Evolutionary conservation across 2,113 vertebrate species (phyloP).

Genomic region (Spea multiplicata): DNA sequence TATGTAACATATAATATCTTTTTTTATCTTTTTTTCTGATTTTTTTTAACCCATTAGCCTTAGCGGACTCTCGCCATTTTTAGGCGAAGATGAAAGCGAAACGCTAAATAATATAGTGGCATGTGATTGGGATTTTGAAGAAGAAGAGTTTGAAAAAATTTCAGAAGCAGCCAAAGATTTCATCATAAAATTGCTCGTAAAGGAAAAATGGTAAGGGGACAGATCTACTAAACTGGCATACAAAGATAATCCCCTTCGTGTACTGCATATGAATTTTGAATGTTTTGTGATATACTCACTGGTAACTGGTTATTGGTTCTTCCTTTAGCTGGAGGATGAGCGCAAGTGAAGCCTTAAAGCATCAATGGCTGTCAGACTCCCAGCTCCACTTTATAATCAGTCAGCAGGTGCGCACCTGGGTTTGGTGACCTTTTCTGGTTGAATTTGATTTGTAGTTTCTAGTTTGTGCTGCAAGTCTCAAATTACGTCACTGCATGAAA

Average conservation of each 20-base stretch:
- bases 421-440: not conserved
- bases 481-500: no score
- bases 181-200: slow-evolving; percentile 89
- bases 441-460: no score
- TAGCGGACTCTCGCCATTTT: slow-evolving; percentile 90
- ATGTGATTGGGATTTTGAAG: slow-evolving; percentile 91
- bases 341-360: slow-evolving; percentile 85
- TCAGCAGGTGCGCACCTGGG: slow-evolving; percentile 66
- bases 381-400: slow-evolving; percentile 77
- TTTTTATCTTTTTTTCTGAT: not conserved
- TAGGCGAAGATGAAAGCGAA: slow-evolving; percentile 92
- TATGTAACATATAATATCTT: no score
- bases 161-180: slow-evolving; percentile 94
- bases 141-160: slow-evolving; percentile 82
- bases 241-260: not conserved
- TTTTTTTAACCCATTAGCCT: slow-evolving; percentile 68
- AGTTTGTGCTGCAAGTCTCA: no score
- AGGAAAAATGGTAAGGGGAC: slow-evolving; percentile 84
- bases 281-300: not conserved
- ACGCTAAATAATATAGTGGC: slow-evolving; percentile 93
- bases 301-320: not conserved
- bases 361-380: slow-evolving; percentile 87
- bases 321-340: slow-evolving; percentile 90
- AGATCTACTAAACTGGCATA: not conserved
- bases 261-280: not conserved